These are phyloP conservation scores for Sphaeridia pumilis DNA, from an alignment of 2,888 invertebrate genomes.

Conservation along the genomic window DNA sequence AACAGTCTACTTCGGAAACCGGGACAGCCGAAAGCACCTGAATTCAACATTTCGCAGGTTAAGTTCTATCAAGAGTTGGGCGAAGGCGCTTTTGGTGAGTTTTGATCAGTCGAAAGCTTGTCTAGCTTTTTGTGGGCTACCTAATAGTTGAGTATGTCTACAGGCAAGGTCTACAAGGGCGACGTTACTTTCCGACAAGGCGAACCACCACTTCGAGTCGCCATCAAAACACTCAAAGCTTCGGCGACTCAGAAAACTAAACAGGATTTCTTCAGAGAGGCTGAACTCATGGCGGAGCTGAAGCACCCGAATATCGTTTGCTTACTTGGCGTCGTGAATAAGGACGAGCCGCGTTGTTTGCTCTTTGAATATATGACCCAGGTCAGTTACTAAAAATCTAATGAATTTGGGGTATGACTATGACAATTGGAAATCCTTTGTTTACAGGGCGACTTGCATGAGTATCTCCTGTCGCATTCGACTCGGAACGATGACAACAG, in stretches of 20 bases:
- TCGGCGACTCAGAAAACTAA: slow-evolving; percentile 79
- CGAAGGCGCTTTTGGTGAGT: slow-evolving; percentile 82
- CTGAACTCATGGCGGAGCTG: slow-evolving; percentile 84
- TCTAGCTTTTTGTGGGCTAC: slow-evolving; percentile 13
- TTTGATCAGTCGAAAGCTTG: neutral
- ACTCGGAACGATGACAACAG: slow-evolving; percentile 56
- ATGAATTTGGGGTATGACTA: too few species aligned
- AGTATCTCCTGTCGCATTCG: slow-evolving; percentile 82
- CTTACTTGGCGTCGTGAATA: slow-evolving; percentile 78
- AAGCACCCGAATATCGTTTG: slow-evolving; percentile 93
- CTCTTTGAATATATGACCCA: slow-evolving; percentile 93
- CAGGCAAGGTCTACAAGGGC: slow-evolving; percentile 86
- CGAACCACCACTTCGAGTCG: slow-evolving; percentile 63
- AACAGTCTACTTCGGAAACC: slow-evolving; percentile 57
- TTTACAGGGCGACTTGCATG: slow-evolving; percentile 80
- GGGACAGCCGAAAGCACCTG: slow-evolving; percentile 54
- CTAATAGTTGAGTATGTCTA: too few species aligned
- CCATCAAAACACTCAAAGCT: slow-evolving; percentile 87
- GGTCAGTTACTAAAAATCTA: slow-evolving; percentile 36
- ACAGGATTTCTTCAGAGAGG: slow-evolving; percentile 78
- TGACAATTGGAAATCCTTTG: too few species aligned
- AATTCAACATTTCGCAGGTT: slow-evolving; percentile 73
- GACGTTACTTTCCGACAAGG: slow-evolving; percentile 52
- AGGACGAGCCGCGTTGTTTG: slow-evolving; percentile 86
- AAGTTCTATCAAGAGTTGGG: slow-evolving; percentile 82